phyloP scores from a whole-genome alignment of 2,888 invertebrate genomes.

The Lasioglossum oenotherae region DNA sequence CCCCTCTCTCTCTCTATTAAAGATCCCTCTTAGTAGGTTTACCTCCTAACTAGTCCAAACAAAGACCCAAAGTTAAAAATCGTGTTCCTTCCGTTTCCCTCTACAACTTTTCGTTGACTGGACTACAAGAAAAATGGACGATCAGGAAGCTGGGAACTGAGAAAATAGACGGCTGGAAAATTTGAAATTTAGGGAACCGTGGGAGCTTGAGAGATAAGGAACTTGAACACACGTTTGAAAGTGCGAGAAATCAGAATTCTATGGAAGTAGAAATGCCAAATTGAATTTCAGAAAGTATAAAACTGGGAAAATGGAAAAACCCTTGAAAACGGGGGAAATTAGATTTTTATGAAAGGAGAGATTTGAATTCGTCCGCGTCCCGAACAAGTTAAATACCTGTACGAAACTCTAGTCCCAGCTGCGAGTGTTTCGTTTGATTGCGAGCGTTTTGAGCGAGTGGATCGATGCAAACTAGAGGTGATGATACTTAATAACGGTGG shows the following conservation, averaged over 20 bases:
- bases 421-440: constrained; percentile 1
- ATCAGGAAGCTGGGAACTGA: background rate
- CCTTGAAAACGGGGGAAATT: background rate
- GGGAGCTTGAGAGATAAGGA: background rate
- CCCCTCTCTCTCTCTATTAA: too few relatives aligned
- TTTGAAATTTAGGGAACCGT: background rate
- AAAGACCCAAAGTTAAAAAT: too few relatives aligned
- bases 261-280: background rate
- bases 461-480: constrained; percentile 42
- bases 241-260: background rate
- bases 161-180: background rate
- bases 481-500: constrained; percentile 55
- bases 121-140: background rate
- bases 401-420: constrained; percentile 16
- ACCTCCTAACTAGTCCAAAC: too few relatives aligned
- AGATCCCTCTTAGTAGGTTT: too few relatives aligned
- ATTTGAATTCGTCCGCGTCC: background rate
- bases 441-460: constrained; percentile 20
- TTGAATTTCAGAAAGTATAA: background rate
- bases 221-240: background rate
- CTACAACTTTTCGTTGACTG: too few relatives aligned
- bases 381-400: constrained; percentile 14
- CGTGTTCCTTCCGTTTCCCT: too few relatives aligned
- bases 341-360: background rate
- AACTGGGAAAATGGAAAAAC: background rate